Conservation (phyloP, 2,888 invertebrate species). For the Atrina japonica region DNA sequence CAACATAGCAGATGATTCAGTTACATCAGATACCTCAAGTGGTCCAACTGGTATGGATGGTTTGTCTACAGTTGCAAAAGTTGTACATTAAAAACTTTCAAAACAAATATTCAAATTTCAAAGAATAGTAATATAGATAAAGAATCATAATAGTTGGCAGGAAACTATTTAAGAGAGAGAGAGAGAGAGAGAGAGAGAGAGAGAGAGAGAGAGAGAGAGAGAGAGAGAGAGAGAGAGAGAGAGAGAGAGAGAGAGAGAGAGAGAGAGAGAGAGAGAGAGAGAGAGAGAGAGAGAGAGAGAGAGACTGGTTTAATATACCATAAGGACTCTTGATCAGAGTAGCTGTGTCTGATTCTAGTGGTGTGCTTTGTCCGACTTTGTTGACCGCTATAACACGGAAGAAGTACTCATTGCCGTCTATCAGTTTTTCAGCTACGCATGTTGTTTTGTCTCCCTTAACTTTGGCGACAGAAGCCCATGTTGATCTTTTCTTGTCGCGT, state of each 20-base stretch:
- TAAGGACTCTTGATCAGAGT: slow-evolving; percentile 73
- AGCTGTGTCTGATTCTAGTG: slow-evolving; percentile 64
- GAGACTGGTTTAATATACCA: slow-evolving; percentile 68
- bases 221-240: no score
- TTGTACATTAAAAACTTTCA: not conserved
- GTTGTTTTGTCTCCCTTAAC: slow-evolving; percentile 64
- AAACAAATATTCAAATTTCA: not conserved
- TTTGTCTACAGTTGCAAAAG: slow-evolving; percentile 84
- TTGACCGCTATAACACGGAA: slow-evolving; percentile 79
- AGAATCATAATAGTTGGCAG: no score
- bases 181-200: no score
- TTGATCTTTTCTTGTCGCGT: slow-evolving; percentile 65
- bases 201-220: no score
- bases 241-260: no score
- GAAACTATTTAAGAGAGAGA: no score
- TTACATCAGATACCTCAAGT: slow-evolving; percentile 88
- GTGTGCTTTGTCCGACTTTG: slow-evolving; percentile 72
- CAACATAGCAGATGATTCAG: slow-evolving; percentile 92
- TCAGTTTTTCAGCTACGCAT: slow-evolving; percentile 68
- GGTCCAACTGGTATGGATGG: slow-evolving; percentile 93
- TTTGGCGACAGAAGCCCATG: slow-evolving; percentile 70
- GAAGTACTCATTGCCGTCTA: slow-evolving; percentile 76
- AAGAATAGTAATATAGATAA: not conserved
- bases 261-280: no score
- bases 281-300: no score